These are phyloP conservation scores for Maconellicoccus hirsutus DNA, from an alignment of 1,140 invertebrate species.

Conservation along the genomic window DNA sequence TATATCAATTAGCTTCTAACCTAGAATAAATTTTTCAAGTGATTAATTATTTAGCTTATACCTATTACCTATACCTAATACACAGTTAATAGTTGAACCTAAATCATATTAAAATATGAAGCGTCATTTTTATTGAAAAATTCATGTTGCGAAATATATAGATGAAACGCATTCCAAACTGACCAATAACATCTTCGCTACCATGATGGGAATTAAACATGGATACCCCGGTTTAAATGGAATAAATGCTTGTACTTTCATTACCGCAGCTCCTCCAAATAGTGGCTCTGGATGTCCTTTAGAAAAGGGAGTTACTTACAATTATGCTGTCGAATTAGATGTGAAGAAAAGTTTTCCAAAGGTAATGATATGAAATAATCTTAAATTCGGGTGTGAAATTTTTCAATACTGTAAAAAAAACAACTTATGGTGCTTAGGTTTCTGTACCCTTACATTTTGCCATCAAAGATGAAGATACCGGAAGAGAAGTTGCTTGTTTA, in stretches of 20 bases:
- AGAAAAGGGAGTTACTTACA: not conserved
- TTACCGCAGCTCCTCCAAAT: not conserved
- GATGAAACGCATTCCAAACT: not conserved
- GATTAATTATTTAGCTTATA: no score
- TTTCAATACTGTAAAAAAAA: no score
- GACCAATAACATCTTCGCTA: not conserved
- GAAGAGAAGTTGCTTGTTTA: not conserved
- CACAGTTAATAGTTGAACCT: no score
- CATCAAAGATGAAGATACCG: not conserved
- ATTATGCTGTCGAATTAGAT: not conserved
- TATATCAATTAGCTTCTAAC: no score
- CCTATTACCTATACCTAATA: no score
- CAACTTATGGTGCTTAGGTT: not conserved
- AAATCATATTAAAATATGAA: not conserved
- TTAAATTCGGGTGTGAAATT: not conserved
- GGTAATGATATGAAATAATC: no score
- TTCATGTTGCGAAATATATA: not conserved
- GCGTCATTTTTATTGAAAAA: not conserved
- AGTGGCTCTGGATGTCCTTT: not conserved
- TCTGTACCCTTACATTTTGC: not conserved
- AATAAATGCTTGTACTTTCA: not conserved
- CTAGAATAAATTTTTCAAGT: no score
- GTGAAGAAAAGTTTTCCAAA: not conserved
- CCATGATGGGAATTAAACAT: constrained; percentile 4
- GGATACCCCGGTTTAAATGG: constrained; percentile 6